Conservation (phyloP, 1,140 invertebrate species). For the Babylonia areolata region DNA sequence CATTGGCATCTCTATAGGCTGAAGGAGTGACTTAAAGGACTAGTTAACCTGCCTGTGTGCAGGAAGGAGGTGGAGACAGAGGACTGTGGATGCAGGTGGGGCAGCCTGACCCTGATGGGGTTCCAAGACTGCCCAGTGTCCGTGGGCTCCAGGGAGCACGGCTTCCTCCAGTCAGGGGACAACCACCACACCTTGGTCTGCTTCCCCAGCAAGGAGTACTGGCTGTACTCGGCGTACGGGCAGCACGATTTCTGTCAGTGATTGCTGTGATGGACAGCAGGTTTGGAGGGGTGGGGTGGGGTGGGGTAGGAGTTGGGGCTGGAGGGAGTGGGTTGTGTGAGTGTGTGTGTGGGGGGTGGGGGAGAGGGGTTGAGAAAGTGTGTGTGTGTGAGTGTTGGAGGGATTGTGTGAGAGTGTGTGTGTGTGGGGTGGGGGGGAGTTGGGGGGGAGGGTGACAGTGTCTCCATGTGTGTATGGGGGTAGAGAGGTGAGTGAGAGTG, state of each 20-base stretch:
- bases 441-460: background rate
- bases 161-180: constrained; percentile 62
- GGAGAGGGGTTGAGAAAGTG: background rate
- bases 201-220: constrained; percentile 57
- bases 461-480: background rate
- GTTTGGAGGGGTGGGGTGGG: background rate
- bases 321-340: background rate
- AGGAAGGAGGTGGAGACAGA: constrained; percentile 36
- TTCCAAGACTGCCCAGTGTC: constrained; percentile 66
- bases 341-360: background rate
- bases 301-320: background rate
- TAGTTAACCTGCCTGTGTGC: no score
- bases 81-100: constrained; percentile 45
- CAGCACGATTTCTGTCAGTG: constrained; percentile 35
- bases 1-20: no score
- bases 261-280: no score
- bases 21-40: no score
- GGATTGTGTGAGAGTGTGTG: background rate
- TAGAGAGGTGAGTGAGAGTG: background rate
- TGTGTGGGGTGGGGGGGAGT: constrained; percentile 13
- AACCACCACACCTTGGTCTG: constrained; percentile 64
- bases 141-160: constrained; percentile 59
- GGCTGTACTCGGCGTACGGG: constrained; percentile 59
- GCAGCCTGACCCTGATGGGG: constrained; percentile 65
- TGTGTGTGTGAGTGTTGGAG: background rate